Conservation (phyloP, 1,140 invertebrate species). For the Drosophila littoralis region DNA sequence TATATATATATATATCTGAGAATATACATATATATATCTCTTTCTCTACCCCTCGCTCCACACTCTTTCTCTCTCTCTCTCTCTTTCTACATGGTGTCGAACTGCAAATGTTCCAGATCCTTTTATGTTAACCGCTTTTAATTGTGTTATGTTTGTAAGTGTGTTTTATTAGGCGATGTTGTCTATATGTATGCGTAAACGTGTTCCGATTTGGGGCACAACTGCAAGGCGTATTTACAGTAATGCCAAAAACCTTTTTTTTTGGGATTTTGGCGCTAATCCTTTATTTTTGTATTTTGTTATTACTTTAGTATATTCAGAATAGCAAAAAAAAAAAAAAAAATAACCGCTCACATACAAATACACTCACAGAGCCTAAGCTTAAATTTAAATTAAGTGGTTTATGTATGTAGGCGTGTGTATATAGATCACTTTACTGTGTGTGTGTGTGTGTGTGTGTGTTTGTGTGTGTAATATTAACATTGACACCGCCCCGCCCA, state of each 20-base stretch:
- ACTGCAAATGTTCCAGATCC: not conserved
- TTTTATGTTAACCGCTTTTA: not conserved
- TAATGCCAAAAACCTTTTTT: constrained; percentile 24
- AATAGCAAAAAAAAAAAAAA: not conserved
- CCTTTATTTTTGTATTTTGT: not conserved
- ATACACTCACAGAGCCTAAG: not conserved
- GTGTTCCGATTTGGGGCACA: not conserved
- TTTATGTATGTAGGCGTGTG: not conserved
- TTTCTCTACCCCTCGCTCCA: constrained; percentile 2
- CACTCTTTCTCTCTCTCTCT: not conserved
- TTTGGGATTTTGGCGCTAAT: not conserved
- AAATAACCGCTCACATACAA: not conserved
- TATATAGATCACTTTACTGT: not conserved
- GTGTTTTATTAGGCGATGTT: not conserved
- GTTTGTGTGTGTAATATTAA: not conserved
- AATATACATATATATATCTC: constrained; percentile 21
- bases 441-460: not conserved
- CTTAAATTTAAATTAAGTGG: not conserved
- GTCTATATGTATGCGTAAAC: not conserved
- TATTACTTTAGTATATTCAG: not conserved
- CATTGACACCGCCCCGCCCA: not conserved
- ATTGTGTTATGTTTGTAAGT: not conserved
- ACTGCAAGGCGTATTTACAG: constrained; percentile 58
- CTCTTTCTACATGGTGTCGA: constrained; percentile 39
- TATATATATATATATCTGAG: constrained; percentile 22